phyloP scores from a whole-genome alignment of 2,797 vertebrate genomes.

The Trichosurus vulpecula region DNA sequence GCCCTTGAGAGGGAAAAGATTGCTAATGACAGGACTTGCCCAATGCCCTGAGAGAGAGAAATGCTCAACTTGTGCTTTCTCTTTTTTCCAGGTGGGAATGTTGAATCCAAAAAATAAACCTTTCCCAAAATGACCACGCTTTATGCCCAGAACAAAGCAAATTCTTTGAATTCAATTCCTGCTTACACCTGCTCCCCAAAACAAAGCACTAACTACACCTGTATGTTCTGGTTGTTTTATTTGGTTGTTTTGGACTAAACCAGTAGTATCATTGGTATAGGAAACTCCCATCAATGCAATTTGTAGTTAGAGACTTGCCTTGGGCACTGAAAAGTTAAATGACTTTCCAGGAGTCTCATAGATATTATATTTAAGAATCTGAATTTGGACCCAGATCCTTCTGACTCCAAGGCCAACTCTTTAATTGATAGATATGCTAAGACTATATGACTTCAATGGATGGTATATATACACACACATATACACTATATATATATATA shows the following conservation, averaged over 20 bases:
- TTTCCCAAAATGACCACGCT: not conserved
- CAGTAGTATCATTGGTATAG: not conserved
- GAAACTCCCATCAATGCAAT: not conserved
- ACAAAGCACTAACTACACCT: not conserved
- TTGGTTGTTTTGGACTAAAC: not conserved
- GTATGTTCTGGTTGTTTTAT: not conserved
- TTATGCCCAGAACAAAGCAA: not conserved
- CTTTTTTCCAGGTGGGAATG: not conserved
- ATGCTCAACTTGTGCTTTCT: not conserved
- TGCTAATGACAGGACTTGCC: not conserved
- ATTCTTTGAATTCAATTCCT: not conserved
- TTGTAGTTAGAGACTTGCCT: not conserved
- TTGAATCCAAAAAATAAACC: conserved; percentile 1
- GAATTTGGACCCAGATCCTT: not conserved
- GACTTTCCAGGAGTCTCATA: not conserved
- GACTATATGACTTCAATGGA: not conserved
- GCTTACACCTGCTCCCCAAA: not conserved
- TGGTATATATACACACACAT: too few species aligned
- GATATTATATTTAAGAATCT: not conserved
- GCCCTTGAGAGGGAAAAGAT: conserved; percentile 39
- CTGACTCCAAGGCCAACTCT: not conserved
- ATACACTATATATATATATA: not conserved
- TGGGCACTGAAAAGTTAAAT: not conserved
- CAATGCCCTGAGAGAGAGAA: conserved; percentile 18
- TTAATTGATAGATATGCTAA: not conserved